Percentiles rank a stretch among this genome's conserved stretches.
These are phyloP conservation scores for Oryzias melastigma DNA, from an alignment of 2,113 vertebrate genomes.

Conservation along the genomic window DNA sequence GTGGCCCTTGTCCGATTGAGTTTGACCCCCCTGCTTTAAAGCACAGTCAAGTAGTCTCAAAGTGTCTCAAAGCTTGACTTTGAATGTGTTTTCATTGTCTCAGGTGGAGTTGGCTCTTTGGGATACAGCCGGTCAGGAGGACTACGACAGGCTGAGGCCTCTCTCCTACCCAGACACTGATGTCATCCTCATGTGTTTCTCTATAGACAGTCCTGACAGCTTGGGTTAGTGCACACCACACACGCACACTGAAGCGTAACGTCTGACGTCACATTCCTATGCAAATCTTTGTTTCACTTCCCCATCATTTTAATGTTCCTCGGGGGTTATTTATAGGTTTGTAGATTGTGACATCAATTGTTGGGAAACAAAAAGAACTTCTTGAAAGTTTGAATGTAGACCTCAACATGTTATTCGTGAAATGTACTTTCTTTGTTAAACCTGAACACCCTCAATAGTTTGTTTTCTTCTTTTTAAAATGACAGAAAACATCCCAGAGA, in stretches of 20 bases:
- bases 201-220: slow-evolving; percentile 86
- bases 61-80: too few species aligned
- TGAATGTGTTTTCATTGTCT: neutral
- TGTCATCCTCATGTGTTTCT: slow-evolving; percentile 85
- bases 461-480: neutral
- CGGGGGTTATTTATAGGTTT: slow-evolving; percentile 6
- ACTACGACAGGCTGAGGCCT: slow-evolving; percentile 82
- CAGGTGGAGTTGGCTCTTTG: slow-evolving; percentile 83
- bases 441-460: neutral
- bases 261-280: neutral
- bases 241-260: neutral
- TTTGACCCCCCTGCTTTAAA: too few species aligned
- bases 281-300: slow-evolving; percentile 1
- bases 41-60: too few species aligned
- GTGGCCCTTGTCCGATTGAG: too few species aligned
- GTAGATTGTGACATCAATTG: slow-evolving; percentile 3
- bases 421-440: slow-evolving; percentile 5
- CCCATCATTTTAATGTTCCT: slow-evolving; percentile 13
- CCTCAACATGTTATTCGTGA: neutral
- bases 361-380: neutral
- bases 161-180: slow-evolving; percentile 84
- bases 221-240: slow-evolving; percentile 80
- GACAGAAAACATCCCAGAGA: slow-evolving; percentile 99
- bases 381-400: slow-evolving; percentile 4
- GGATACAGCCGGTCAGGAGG: slow-evolving; percentile 83